Conservation (phyloP, 2,797 vertebrate species). For the Sebastes baramenuke region DNA sequence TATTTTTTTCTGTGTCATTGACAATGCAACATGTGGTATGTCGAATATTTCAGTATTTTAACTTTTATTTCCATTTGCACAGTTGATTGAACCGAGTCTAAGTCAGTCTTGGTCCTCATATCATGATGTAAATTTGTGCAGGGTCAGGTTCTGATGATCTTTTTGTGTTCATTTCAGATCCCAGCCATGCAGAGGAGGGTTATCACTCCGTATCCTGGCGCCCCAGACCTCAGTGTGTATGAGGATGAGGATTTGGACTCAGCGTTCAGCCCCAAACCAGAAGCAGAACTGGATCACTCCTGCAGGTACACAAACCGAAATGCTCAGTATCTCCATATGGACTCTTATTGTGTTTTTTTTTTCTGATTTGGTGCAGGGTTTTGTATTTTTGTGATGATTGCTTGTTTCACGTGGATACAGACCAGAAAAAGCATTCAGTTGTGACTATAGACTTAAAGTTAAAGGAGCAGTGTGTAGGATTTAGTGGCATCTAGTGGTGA, state of each 20-base stretch:
- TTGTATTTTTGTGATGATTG: background rate
- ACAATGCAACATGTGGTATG: background rate
- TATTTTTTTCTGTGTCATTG: background rate
- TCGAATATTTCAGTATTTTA: background rate
- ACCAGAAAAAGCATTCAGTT: background rate
- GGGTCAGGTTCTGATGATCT: background rate
- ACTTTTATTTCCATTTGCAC: background rate
- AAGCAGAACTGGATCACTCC: conserved; percentile 83
- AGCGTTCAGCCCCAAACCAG: conserved; percentile 81
- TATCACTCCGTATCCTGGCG: conserved; percentile 92
- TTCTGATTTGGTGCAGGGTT: background rate
- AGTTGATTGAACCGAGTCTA: background rate
- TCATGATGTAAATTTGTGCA: background rate
- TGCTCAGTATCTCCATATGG: background rate
- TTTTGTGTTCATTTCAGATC: conserved; percentile 81
- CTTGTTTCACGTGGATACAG: background rate
- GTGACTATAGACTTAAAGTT: background rate
- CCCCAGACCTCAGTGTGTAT: conserved; percentile 91
- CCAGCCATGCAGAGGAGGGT: conserved; percentile 94
- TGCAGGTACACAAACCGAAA: conserved; percentile 79
- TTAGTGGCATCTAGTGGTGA: background rate
- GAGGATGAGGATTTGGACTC: conserved; percentile 86
- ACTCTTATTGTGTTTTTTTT: background rate
- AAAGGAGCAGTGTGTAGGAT: background rate
- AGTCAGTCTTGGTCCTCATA: background rate